A percentile compares a stretch with the other conserved stretches of the same genome.
These are phyloP conservation scores for Synanthedon andrenaeformis DNA, from an alignment of 2,888 invertebrate species.

Conservation along the genomic window DNA sequence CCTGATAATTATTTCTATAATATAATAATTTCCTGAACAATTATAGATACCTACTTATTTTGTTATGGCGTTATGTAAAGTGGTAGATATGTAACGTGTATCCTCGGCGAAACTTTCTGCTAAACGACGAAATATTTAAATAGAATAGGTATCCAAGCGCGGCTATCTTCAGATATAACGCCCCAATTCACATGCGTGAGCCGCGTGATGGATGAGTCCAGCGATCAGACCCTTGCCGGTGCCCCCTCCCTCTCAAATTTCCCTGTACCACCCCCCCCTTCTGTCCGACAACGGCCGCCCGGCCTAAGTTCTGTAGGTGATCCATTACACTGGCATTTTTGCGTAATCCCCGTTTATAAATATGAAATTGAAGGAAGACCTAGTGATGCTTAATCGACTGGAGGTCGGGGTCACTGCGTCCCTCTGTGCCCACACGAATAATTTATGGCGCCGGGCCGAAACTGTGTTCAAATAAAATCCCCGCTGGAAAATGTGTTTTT, in stretches of 20 bases:
- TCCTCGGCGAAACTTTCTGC: constrained; percentile 14
- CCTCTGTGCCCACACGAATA: constrained; percentile 28
- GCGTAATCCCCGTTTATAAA: constrained; percentile 71
- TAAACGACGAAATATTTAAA: constrained; percentile 68
- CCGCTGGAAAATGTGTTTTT: constrained; percentile 19
- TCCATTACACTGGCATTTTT: constrained; percentile 69
- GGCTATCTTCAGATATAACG: constrained; percentile 69
- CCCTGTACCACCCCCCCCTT: constrained; percentile 33
- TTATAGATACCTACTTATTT: too few species aligned
- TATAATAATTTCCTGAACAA: too few species aligned
- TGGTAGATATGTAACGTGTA: too few species aligned
- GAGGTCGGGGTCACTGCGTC: constrained; percentile 59
- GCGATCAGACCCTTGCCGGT: constrained; percentile 64
- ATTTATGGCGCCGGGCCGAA: constrained; percentile 36
- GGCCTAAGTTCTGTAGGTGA: constrained; percentile 65
- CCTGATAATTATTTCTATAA: too few species aligned
- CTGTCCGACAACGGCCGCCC: constrained; percentile 34
- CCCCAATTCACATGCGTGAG: constrained; percentile 70
- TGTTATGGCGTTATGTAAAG: too few species aligned
- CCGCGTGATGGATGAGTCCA: constrained; percentile 66
- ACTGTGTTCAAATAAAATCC: constrained; percentile 24
- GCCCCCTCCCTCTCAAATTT: constrained; percentile 59
- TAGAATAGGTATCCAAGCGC: constrained; percentile 44
- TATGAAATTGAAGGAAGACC: constrained; percentile 70
- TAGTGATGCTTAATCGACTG: constrained; percentile 68